phyloP scores from a whole-genome alignment of 53 echinoderm and acorn worm genomes.

The Henricia sp. region DNA sequence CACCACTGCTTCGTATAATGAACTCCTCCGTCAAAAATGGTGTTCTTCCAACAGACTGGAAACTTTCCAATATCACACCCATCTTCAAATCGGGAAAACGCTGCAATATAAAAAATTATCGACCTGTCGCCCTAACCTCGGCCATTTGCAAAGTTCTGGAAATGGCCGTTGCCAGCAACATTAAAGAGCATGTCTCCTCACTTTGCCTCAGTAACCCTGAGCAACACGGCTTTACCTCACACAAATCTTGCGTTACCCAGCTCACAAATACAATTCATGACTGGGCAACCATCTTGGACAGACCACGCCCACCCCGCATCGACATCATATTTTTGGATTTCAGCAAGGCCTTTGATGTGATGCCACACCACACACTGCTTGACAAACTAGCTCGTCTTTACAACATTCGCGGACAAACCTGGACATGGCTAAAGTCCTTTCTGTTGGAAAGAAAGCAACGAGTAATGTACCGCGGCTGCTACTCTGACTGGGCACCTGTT shows the following conservation, averaged over 20 bases:
- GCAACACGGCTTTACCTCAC: slow-evolving; percentile 6
- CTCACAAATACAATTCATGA: slow-evolving; percentile 16
- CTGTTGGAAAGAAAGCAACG: background rate
- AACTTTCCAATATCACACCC: too few relatives aligned
- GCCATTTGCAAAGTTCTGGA: slow-evolving; percentile 9
- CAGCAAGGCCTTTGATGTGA: slow-evolving; percentile 25
- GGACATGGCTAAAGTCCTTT: background rate
- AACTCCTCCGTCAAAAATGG: background rate
- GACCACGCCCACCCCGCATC: slow-evolving; percentile 21
- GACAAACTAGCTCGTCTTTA: slow-evolving; percentile 34
- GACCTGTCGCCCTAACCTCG: too few relatives aligned
- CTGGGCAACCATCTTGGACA: slow-evolving; percentile 16
- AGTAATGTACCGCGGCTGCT: too few relatives aligned
- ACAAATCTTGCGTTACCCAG: slow-evolving; percentile 25
- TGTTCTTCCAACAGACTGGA: too few relatives aligned
- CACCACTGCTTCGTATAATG: background rate
- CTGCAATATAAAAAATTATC: background rate
- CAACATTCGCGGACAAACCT: too few relatives aligned
- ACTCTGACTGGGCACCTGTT: too few relatives aligned
- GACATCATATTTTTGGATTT: too few relatives aligned
- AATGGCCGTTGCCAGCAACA: too few relatives aligned
- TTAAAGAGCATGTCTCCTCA: background rate
- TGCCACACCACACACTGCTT: slow-evolving; percentile 23
- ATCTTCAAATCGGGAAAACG: slow-evolving; percentile 18
- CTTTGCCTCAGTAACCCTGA: slow-evolving; percentile 10